Percentiles rank a stretch among this genome's conserved stretches.
These are phyloP conservation scores for Malacosoma neustria DNA, from an alignment of 2,888 invertebrate species.

Conservation along the genomic window DNA sequence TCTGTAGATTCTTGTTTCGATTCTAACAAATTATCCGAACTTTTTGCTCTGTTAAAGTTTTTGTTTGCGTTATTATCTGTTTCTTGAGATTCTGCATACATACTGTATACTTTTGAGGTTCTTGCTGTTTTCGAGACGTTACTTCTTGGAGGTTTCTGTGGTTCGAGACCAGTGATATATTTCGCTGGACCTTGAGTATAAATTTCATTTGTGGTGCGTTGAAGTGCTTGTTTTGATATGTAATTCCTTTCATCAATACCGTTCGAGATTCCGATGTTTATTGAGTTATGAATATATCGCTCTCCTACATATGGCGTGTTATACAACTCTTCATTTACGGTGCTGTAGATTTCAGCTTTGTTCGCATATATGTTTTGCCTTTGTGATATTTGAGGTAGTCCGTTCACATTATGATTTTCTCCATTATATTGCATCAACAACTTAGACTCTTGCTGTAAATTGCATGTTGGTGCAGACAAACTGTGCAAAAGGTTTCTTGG, in stretches of 20 bases:
- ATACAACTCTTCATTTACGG: constrained; percentile 56
- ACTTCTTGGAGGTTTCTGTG: constrained; percentile 67
- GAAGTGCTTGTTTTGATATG: constrained; percentile 52
- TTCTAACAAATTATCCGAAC: constrained; percentile 65
- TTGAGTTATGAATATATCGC: constrained; percentile 58
- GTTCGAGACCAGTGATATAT: constrained; percentile 66
- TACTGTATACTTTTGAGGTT: constrained; percentile 67
- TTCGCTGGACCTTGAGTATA: constrained; percentile 63
- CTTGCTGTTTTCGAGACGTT: constrained; percentile 62
- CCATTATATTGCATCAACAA: constrained; percentile 39
- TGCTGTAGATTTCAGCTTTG: constrained; percentile 59
- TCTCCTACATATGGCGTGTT: constrained; percentile 56
- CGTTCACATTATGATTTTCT: constrained; percentile 57
- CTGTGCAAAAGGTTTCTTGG: constrained; percentile 64
- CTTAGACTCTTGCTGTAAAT: constrained; percentile 54
- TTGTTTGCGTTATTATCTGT: constrained; percentile 48
- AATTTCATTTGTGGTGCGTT: constrained; percentile 51
- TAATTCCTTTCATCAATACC: constrained; percentile 61
- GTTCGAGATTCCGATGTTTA: constrained; percentile 60
- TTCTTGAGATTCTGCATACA: constrained; percentile 60
- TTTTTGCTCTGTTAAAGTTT: constrained; percentile 64
- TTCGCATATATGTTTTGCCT: constrained; percentile 59
- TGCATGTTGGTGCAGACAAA: constrained; percentile 59
- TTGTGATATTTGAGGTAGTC: constrained; percentile 52
- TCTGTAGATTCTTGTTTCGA: constrained; percentile 56